Evolutionary conservation across 2,113 vertebrate genomes (phyloP), one percentile per base, ranked within the genome.

Genomic region (Mesembrinibis cayennensis): DNA sequence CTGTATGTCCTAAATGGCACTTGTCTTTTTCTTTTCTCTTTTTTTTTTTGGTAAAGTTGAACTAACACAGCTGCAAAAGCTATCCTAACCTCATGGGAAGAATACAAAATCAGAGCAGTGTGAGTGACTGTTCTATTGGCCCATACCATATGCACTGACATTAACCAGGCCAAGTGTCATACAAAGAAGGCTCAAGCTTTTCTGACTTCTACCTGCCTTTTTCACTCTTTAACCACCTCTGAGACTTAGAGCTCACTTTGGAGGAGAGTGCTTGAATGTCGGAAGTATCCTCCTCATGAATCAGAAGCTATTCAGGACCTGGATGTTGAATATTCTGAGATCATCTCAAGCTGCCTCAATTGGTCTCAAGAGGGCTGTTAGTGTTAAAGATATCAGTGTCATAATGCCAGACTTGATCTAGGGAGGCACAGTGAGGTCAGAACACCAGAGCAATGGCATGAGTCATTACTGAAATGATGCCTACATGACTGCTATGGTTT

Each of bases 341-440:
- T 93, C 70, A 97, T 86, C 56, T 95, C 42, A 89, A 74, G n/a
- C 70, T 87, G 62, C 59, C 71, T 89, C 76, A 79, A 70, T 65
- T 95, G 85, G 42, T 95, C 91, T 74, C 82, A 73, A 52, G 92
- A 90, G 92, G 42, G 65, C 67, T 95, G 72, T 80, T 92, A 95
- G 59, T 90, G 77, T 84, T 90, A 87, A 79, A 80, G 47, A 90
- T 78, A 92, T 84, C 85, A 91, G 38, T 91, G 86, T 89, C 86
- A 95, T 85, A 86, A 78, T 83, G 67, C 67, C 95, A 91, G 80
- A 95, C 80, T 78, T 96, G 93, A 96, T 97, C 77, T 90, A 92
- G 78, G 52, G 78, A 93, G 70, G 52, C 13, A 80, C 80, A 67
- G 32, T 9, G 77, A 97, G 79, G 94, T 88, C 61, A 70, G 45